phyloP scores from a whole-genome alignment of 2,113 vertebrate species.

The Prionailurus viverrinus region DNA sequence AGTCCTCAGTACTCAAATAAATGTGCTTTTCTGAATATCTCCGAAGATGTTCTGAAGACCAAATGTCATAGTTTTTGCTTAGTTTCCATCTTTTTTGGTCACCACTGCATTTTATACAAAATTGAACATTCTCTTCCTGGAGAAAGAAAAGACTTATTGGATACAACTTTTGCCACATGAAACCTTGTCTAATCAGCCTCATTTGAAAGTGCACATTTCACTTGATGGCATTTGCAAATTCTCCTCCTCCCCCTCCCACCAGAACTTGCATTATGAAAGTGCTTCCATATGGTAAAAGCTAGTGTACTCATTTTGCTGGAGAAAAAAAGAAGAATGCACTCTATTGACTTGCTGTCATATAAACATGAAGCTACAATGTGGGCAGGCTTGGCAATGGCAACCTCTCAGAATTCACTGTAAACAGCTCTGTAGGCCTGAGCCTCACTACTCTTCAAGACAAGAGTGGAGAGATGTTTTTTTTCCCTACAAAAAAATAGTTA shows the following conservation, averaged over 20 bases:
- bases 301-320: constrained; percentile 54
- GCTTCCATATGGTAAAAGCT: constrained; percentile 74
- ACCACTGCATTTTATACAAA: constrained; percentile 21
- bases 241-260: neutral
- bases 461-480: neutral
- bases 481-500: neutral
- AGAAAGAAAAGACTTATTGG: constrained; percentile 47
- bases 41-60: neutral
- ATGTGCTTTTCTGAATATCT: constrained; percentile 44
- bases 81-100: constrained; percentile 27
- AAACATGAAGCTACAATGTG: constrained; percentile 16
- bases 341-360: neutral
- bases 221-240: constrained; percentile 70
- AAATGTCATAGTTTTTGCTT: constrained; percentile 33
- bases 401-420: constrained; percentile 3
- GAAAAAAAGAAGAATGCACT: neutral
- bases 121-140: constrained; percentile 47
- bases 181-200: constrained; percentile 66
- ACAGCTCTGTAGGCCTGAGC: neutral
- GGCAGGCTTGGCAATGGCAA: neutral
- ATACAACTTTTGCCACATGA: constrained; percentile 66
- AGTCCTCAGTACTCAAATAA: neutral
- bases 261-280: constrained; percentile 71
- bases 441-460: neutral
- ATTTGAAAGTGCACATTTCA: constrained; percentile 73